Evolutionary conservation across 2,797 vertebrate genomes (phyloP).

Genomic region (Martes flavigula): DNA sequence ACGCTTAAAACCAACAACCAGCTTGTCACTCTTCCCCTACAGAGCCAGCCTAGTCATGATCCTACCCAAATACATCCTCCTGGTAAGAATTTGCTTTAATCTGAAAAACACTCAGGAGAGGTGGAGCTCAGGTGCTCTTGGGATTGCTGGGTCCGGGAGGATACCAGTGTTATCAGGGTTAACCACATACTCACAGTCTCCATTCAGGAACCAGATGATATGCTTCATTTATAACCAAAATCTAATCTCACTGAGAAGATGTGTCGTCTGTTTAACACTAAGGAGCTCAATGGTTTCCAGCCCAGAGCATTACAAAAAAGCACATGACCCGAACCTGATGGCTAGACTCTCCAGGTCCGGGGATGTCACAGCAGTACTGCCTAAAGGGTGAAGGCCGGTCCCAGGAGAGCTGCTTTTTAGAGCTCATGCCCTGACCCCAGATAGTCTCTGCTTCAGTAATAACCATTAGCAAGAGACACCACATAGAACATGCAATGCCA

Average conservation of each 20-base stretch:
- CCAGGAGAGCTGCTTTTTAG: neutral
- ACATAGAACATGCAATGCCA: rapidly evolving
- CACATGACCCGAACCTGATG: neutral
- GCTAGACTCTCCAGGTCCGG: no score
- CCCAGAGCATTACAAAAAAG: neutral
- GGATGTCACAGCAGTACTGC: neutral
- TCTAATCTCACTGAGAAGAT: neutral
- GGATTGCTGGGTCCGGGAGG: neutral
- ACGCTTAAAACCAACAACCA: neutral
- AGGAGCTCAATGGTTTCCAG: neutral
- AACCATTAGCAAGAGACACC: neutral
- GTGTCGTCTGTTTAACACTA: neutral
- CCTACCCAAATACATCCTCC: neutral
- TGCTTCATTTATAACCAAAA: neutral
- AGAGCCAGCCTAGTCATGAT: neutral
- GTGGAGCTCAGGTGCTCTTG: neutral
- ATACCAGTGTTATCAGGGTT: neutral
- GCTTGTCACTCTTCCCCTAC: neutral
- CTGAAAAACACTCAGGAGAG: neutral
- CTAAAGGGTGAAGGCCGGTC: neutral
- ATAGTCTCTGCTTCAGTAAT: neutral
- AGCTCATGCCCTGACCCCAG: neutral
- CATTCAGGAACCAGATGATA: neutral
- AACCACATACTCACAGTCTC: neutral
- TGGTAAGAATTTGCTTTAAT: neutral